These are phyloP conservation scores for Acrocera orbiculus DNA, from an alignment of 2,888 invertebrate species.

Conservation along the genomic window DNA sequence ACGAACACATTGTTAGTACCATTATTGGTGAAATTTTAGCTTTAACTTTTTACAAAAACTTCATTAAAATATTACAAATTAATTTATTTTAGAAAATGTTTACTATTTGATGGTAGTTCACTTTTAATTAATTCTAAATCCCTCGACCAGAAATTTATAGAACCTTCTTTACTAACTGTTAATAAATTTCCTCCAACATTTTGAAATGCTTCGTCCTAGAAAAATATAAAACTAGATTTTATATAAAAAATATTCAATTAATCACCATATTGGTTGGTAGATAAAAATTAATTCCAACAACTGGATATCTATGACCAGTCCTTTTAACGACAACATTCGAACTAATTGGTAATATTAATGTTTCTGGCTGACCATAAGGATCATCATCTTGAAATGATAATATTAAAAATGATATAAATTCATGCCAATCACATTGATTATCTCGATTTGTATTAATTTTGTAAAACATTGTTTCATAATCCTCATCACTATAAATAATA, in stretches of 20 bases:
- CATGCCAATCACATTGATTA: conserved; percentile 50
- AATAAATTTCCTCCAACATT: conserved; percentile 49
- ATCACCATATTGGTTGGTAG: no score
- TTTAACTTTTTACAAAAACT: not conserved
- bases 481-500: conserved; percentile 31
- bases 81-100: conserved; percentile 17
- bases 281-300: conserved; percentile 49
- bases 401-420: conserved; percentile 57
- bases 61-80: not conserved
- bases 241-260: not conserved
- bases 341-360: conserved; percentile 44
- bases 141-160: conserved; percentile 59
- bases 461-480: conserved; percentile 42
- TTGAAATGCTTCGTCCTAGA: not conserved
- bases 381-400: conserved; percentile 53
- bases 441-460: conserved; percentile 43
- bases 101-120: conserved; percentile 45
- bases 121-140: conserved; percentile 47
- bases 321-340: conserved; percentile 38
- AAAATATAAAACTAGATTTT: not conserved
- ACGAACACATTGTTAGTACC: conserved; percentile 53
- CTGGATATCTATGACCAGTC: conserved; percentile 50
- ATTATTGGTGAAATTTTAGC: conserved; percentile 37
- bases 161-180: conserved; percentile 58
- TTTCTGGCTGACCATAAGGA: conserved; percentile 40